Evolutionary conservation across 1,140 invertebrate species (phyloP), one percentile per base, ranked within the genome.

Genomic region (Drosophila baimaii): DNA sequence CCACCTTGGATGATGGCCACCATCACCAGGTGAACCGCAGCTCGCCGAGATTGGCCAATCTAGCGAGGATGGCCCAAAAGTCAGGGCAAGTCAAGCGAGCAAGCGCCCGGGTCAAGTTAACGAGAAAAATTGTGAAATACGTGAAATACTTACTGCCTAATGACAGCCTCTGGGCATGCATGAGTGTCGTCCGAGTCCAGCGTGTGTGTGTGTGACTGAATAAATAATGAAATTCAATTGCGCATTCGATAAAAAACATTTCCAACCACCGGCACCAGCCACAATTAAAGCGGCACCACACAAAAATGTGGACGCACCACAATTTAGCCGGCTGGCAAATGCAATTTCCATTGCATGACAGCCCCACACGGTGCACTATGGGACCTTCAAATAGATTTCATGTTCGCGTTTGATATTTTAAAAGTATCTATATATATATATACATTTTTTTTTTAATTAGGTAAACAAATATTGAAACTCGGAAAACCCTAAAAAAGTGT

Each of bases 161-260:
- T 70, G 68, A 62, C 73, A 35, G 54, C 13, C 15, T 54, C 51
- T 41, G 70, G 29, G 19, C 33, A 49, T 61, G 37, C 37, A 49
- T 52, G 56, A 72, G 68, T 54, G 44, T 68, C 46, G 44, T 68
- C 46, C 64, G 15, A 31, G 43, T 27, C 7, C 8, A 10, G 13
- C 17, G 47, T 37, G 41, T 52, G 54, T 81, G 56, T 49, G 59
- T 41, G 37, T 68, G 64, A 54, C 64, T 80, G 39, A 39, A 77
- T 73, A 55, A 74, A 70, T 79, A 83, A 79, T 77, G 72, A 74
- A 88, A 77, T 71, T 69, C 77, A 59, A 74, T 77, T 83, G 64
- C 80, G 69, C 72, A 88, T 79, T 88, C 65, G 65, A 86, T 88
- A 86, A 81, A 85, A 81, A 76, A 77, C 41, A 68, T 47, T 65